Base-by-base conservation (phyloP, 2,888 invertebrate species). In the Cyrtodaria siliqua region DNA sequence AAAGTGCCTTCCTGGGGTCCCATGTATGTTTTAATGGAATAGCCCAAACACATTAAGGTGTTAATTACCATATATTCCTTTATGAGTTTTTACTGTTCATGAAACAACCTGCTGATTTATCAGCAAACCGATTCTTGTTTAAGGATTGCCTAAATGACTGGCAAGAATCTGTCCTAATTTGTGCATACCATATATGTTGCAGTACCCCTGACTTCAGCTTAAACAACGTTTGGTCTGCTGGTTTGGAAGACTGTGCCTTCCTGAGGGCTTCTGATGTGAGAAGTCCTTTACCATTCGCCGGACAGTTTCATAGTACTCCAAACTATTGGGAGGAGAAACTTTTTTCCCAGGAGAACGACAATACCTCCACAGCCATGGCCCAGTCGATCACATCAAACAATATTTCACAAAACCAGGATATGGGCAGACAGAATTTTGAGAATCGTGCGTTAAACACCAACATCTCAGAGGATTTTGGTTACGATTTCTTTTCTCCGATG, bases 221-320 rank as follows among this genome's bases (percentile, higher is more conserved):
- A n/a, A 74, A 67, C 49, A 85, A 75, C 78, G 82, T 86, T 8
- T 88, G 88, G 88, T 83, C 85, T n/a, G 73, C 84, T 29, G 80
- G 83, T 44, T 68, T 78, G 24, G 85, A 85, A 47, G 80, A 79
- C 33, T 80, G 72, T 57, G 57, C 69, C 8, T n/a, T 64, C 12
- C 55, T 72, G n/a, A 26, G 67, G 38, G 66, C 71, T 9, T 70
- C 73, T 26, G 69, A 81, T 68, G 68, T 75, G 2, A 71, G 66
- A 44, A 78, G 75, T 53, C 78, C 81, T 23, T 49, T 81, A n/a
- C 77, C 81, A 3, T 78, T 81, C 44, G 38, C 68, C 6, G 67
- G 57, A 12, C 78, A 77, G 40, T 75, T 72, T 20, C 81, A 81
- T 53, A 81, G 78, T 49, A 78, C 81, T 29, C 77, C 77, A 3